Evolutionary conservation across 2,113 vertebrate species (phyloP), one percentile per base, ranked within the genome.

Genomic region (Pelodiscus sinensis): DNA sequence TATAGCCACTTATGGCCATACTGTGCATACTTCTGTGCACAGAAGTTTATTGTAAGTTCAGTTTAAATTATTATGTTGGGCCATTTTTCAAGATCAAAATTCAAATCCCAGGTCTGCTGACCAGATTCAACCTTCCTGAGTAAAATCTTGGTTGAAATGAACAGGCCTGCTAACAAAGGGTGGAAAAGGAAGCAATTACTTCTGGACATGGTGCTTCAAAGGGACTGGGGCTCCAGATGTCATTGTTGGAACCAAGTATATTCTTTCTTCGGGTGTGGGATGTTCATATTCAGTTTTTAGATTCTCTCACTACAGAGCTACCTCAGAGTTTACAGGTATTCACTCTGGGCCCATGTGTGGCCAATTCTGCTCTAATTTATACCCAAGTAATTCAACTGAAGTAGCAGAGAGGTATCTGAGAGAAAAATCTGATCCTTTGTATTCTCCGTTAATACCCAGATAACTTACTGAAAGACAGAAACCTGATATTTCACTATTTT

Each of bases 11-110:
- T 78, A 77, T 52, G 85, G 73, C 85, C 22, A 55, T 88, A 3
- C 21, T 3, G 0, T 21, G 1, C 1, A 21, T 3, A 44, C 1
- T 85, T 50, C 27, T 78, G 44, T 44, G 6, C 44, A 77, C 3
- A 10, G 12, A 79, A 79, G 35, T 50, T 77, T 50, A 77, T 77
- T 71, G 65, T 35, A 35, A n/a, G 9, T 35, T 71, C 18, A 71
- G 35, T 71, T 71, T 71, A 9, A 71, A 21, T 71, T 21, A 35
- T 35, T n/a, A 71, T 71, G 18, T 19, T 71, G 65, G n/a, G 65
- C n/a, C n/a, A 71, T n/a, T 35, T 35, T 71, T 35, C 18, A 16
- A 77, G 73, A 75, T 21, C 38, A 22, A 75, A 75, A 44, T 25
- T 75, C 44, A 75, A 75, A 75, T 13, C 38, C 71, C n/a, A 75